phyloP scores from a whole-genome alignment of 1,140 invertebrate genomes.

The Temnothorax curvispinosus region DNA sequence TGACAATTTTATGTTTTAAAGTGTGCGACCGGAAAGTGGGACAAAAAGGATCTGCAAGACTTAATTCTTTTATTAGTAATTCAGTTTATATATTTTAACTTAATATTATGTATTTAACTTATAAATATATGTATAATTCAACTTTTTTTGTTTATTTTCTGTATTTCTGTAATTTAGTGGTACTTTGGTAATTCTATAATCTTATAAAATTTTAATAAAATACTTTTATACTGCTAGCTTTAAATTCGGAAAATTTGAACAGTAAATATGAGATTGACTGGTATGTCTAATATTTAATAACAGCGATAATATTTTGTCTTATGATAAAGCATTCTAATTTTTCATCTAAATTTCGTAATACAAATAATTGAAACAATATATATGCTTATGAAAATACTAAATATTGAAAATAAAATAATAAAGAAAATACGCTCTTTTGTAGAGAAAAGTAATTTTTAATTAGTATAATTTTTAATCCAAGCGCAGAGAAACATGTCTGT shows the following conservation, averaged over 20 bases:
- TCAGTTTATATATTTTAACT: slow-evolving; percentile 19
- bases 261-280: neutral
- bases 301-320: neutral
- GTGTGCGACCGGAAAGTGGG: slow-evolving; percentile 7
- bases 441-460: neutral
- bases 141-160: neutral
- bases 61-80: slow-evolving; percentile 28
- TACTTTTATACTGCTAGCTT: neutral
- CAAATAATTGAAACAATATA: neutral
- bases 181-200: neutral
- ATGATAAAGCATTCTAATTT: neutral
- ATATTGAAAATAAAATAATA: neutral
- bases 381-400: neutral
- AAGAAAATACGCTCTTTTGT: neutral
- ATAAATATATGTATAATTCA: neutral
- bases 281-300: neutral
- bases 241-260: neutral
- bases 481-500: neutral
- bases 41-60: neutral
- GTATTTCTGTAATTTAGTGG: slow-evolving; percentile 7
- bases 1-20: slow-evolving; percentile 51
- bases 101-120: slow-evolving; percentile 21
- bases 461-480: neutral
- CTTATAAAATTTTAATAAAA: slow-evolving; percentile 5
- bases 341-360: no score